Evolutionary conservation across 1,140 invertebrate species (phyloP).

Genomic region (Galleria mellonella): DNA sequence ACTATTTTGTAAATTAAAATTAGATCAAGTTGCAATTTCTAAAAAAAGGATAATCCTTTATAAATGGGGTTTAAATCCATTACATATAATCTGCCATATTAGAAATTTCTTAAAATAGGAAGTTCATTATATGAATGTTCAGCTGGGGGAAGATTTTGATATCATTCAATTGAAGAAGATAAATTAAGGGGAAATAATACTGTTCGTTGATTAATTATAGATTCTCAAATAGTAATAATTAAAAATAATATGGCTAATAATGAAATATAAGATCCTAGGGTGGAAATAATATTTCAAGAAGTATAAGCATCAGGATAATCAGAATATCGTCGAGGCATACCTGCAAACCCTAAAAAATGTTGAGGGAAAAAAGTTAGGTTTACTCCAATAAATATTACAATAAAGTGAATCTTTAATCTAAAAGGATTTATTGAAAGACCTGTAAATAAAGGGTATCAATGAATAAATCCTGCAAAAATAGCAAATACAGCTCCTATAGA

Average conservation of each 20-base stretch:
- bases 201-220: conserved; percentile 53
- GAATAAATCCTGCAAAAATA: conserved; percentile 80
- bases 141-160: conserved; percentile 70
- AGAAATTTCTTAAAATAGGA: conserved; percentile 73
- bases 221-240: conserved; percentile 65
- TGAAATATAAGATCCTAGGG: conserved; percentile 77
- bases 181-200: conserved; percentile 60
- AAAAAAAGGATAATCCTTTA: conserved; percentile 73
- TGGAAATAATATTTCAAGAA: conserved; percentile 79
- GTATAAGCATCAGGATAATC: conserved; percentile 81
- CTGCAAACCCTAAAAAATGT: conserved; percentile 83
- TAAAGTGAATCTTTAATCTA: conserved; percentile 77
- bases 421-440: conserved; percentile 75
- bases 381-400: conserved; percentile 79
- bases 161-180: conserved; percentile 76
- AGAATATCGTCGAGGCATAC: conserved; percentile 83
- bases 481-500: conserved; percentile 82
- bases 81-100: conserved; percentile 77
- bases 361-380: conserved; percentile 86
- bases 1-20: conserved; percentile 74
- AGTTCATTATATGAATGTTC: conserved; percentile 76
- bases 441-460: conserved; percentile 80
- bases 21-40: conserved; percentile 73
- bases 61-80: conserved; percentile 78
- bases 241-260: conserved; percentile 74